A percentile compares a stretch with the other conserved stretches of the same genome.
phyloP scores from a whole-genome alignment of 2,888 invertebrate genomes.

The Eilema caniola region DNA sequence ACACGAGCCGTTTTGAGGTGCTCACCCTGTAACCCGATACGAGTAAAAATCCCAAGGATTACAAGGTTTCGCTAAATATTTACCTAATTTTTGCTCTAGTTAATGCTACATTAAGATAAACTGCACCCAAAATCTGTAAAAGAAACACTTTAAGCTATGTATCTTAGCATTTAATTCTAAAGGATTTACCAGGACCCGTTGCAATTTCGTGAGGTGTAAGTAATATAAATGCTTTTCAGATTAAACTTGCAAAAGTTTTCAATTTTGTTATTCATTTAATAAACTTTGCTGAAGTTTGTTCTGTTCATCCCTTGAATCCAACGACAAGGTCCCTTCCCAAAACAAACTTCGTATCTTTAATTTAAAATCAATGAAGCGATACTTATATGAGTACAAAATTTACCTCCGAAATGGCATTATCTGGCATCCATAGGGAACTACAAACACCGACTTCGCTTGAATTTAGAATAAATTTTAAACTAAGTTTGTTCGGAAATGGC shows the following conservation, averaged over 20 bases:
- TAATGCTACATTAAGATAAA: constrained; percentile 54
- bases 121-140: constrained; percentile 46
- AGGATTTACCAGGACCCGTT: constrained; percentile 38
- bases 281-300: constrained; percentile 31
- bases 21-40: constrained; percentile 41
- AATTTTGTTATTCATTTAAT: constrained; percentile 36
- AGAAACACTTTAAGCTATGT: constrained; percentile 51
- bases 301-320: constrained; percentile 30
- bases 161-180: constrained; percentile 26
- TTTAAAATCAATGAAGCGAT: constrained; percentile 56
- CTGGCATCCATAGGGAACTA: constrained; percentile 60
- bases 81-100: constrained; percentile 70
- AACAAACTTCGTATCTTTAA: constrained; percentile 50
- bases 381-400: constrained; percentile 55
- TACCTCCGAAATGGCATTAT: constrained; percentile 62
- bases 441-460: constrained; percentile 60
- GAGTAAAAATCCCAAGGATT: constrained; percentile 76
- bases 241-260: constrained; percentile 31
- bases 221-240: constrained; percentile 36
- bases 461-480: constrained; percentile 67
- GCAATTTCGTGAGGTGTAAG: constrained; percentile 34
- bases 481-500: constrained; percentile 65
- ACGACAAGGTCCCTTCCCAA: constrained; percentile 37
- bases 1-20: constrained; percentile 26
- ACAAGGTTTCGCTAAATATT: constrained; percentile 77